Base-by-base conservation (phyloP, 2,888 invertebrate genomes). In the Leptogaster cylindrica region DNA sequence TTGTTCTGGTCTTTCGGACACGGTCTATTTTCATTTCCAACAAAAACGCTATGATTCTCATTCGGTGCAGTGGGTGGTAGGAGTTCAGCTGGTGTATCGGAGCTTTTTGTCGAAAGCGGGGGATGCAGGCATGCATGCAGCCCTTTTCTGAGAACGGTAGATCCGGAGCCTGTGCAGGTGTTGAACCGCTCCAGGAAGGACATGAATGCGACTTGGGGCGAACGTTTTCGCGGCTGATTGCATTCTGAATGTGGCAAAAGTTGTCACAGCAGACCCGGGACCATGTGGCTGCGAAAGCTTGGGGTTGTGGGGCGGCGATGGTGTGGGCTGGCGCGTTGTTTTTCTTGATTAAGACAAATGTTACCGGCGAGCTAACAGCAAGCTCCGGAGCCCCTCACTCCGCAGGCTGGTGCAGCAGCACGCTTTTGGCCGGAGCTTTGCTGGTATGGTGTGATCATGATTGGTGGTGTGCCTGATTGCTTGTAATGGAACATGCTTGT, bases 401-500 rank as follows among this genome's bases (percentile, higher is more conserved):
- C 44, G 63, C 52, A n/a, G n/a, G n/a, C n/a, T n/a, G 52, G 27
- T n/a, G 31, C 51, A 44, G 16, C 39, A 16, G 55, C n/a, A n/a
- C 41, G 65, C 46, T 65, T 68, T 63, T n/a, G 44, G 14, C 31
- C 23, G 33, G 20, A 68, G 68, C 68, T 68, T 68, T 68, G 52
- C 36, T 31, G 39, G 48, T 41, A 50, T 27, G 12, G 33, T 52
- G 51, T 51, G 48, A 16, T 48, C 46, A 27, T 51, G 52, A 36
- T 48, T 23, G 23, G 36, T 31, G 52, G 50, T 18, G 14, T 33
- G 52, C 44, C 25, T 10, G 12, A n/a, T n/a, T 64, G 52, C 41
- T 68, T 20, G 18, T 23, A 55, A 36, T 55, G 55, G 23, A 55
- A n/a, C n/a, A 55, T 55, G 55, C 55, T 61, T 61, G 41, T 61